Base-by-base conservation (phyloP, 37 sponge, comb jelly and placozoan genomes). In the Halisarca cf. caerulea region DNA sequence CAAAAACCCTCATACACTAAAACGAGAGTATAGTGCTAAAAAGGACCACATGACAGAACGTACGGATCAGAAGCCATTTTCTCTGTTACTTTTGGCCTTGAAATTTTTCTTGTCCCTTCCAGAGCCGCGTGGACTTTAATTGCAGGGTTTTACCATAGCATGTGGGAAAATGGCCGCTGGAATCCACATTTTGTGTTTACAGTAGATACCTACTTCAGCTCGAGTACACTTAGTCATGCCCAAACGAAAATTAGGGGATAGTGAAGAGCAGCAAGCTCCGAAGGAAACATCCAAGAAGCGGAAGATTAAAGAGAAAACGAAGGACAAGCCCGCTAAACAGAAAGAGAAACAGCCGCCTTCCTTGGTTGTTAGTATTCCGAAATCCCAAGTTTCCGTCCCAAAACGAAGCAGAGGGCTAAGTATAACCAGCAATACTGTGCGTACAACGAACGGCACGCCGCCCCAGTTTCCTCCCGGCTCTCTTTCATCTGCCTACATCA, bases 331-430 rank as follows among this genome's bases (percentile, higher is more conserved):
- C 24, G 24, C 17, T 21, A 74, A 42, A 44, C 2, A 21, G 1
- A 42, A 40, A 40, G 24, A 74, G 77, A 74, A 74, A 15, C 35
- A 34, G 2, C 17, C 2, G 32, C 35, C 34, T 6, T 41, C 77
- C 2, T 74, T 42, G 17, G 42, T 74, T 11, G 44, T 74, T 44
- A 74, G 77, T 6, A 74, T 74, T 21, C 77, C 77, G 44, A 74
- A 74, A 42, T 36, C 42, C 2, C 77, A 24, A 1, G 45, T 74
- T 40, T 36, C 40, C 1, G 9, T 74, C 7, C 77, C 77, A 18
- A 62, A 62, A 28, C 25, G 64, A 62, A 47, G 51, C 11, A 62
- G 64, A 23, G 64, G 64, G 15, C 64, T 5, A 42, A 41, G 45
- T 41, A 40, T n/a, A 38, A 7, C 43, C 42, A n/a, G 25, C 7